These are phyloP conservation scores for Trididemnum clinides DNA, from an alignment of 23 tunicate species.

Conservation along the genomic window DNA sequence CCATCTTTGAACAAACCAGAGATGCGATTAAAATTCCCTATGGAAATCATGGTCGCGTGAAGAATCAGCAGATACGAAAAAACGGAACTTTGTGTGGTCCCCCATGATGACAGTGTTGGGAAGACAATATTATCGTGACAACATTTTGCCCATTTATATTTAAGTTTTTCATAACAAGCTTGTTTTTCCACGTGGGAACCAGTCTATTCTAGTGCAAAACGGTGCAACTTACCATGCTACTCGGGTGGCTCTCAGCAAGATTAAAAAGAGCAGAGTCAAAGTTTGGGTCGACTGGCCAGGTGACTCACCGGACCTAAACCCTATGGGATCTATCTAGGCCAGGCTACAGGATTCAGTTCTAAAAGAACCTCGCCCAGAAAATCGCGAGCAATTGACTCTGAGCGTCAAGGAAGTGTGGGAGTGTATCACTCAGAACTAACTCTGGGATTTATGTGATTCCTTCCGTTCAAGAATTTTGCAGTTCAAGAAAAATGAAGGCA, in stretches of 20 bases:
- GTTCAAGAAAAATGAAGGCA: neutral
- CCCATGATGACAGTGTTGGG: neutral
- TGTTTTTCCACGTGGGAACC: neutral
- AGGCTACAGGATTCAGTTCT: constrained; percentile 2
- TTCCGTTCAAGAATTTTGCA: neutral
- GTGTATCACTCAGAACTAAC: neutral
- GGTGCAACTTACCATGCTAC: neutral
- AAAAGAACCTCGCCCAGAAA: neutral
- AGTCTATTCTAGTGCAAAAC: neutral
- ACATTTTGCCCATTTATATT: neutral
- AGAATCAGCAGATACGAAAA: constrained; percentile 5
- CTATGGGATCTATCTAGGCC: neutral
- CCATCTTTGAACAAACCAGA: constrained; percentile 1
- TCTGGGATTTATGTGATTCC: neutral
- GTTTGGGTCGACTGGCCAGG: neutral
- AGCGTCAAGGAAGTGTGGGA: neutral
- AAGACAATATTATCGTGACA: neutral
- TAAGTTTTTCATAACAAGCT: neutral
- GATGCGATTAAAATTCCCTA: neutral
- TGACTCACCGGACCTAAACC: constrained; percentile 3
- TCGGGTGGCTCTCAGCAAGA: neutral
- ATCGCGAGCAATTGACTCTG: neutral
- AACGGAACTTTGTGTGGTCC: too few species aligned
- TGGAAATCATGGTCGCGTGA: neutral
- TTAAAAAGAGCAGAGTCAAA: neutral